A percentile compares a stretch with the other conserved stretches of the same genome.
Evolutionary conservation across 2,113 vertebrate species (phyloP).

Genomic region (Eolophus roseicapilla): DNA sequence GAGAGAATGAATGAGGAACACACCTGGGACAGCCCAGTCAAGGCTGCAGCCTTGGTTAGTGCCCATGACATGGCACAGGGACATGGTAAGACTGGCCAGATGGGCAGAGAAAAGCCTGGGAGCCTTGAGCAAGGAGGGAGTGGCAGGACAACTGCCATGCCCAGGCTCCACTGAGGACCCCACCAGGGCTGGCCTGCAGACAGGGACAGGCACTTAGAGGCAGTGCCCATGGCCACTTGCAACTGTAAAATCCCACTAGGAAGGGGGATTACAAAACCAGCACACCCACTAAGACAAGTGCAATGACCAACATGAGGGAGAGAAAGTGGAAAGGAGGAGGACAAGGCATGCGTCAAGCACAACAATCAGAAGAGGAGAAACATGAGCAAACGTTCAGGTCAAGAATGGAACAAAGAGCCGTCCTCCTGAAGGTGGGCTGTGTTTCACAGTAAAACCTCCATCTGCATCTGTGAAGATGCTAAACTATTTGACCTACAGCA

Average conservation of each 20-base stretch:
- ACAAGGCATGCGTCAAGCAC: neutral
- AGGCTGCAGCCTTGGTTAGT: neutral
- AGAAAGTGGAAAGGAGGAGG: neutral
- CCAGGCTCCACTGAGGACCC: neutral
- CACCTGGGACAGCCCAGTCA: neutral
- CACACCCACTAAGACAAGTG: neutral
- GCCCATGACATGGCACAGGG: fast-evolving
- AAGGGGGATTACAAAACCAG: neutral
- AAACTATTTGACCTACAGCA: neutral
- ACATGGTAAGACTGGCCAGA: neutral
- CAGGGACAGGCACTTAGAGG: neutral
- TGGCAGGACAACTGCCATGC: neutral
- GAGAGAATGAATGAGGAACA: neutral
- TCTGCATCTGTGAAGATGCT: neutral
- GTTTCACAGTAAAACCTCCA: neutral
- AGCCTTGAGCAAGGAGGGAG: neutral
- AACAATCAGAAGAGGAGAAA: neutral
- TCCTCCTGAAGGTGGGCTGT: neutral
- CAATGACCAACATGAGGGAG: neutral
- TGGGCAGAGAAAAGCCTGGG: fast-evolving
- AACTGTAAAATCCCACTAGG: neutral
- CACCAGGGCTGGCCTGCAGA: neutral
- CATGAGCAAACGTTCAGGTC: fast-evolving
- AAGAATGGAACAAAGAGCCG: neutral
- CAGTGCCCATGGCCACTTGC: fast-evolving